Conservation (phyloP, 64 coral and sea anemone species). For the Montipora sp. region DNA sequence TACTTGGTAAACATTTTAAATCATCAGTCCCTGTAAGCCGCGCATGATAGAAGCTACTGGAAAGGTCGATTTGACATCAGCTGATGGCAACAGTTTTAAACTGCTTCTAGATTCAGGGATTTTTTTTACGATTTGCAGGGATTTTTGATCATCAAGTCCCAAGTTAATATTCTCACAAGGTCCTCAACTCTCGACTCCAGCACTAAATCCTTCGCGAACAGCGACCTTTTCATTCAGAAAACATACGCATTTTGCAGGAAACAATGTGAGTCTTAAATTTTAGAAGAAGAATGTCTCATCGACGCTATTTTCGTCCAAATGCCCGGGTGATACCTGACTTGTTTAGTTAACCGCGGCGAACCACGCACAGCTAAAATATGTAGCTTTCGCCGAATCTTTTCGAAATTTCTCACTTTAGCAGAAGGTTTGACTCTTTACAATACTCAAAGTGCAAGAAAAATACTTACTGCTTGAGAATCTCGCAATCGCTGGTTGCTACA, state of each 20-base stretch:
- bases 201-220: not conserved
- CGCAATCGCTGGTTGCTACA: slow-evolving; percentile 29
- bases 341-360: too few species aligned
- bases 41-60: not conserved
- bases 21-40: not conserved
- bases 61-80: not conserved
- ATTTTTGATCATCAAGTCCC: too few species aligned
- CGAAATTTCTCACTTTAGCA: not conserved
- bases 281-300: not conserved
- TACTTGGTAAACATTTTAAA: too few species aligned
- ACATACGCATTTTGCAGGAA: not conserved
- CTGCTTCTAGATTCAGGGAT: too few species aligned
- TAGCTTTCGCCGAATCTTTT: not conserved
- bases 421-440: not conserved
- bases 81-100: not conserved
- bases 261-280: not conserved
- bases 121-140: too few species aligned
- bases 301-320: too few species aligned
- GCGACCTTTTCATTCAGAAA: not conserved
- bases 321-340: too few species aligned
- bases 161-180: too few species aligned
- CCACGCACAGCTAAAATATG: too few species aligned
- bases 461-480: slow-evolving; percentile 48
- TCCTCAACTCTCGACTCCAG: not conserved
- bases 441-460: not conserved